Conservation (phyloP, 1,140 invertebrate species). For the Euwallacea fornicatus region DNA sequence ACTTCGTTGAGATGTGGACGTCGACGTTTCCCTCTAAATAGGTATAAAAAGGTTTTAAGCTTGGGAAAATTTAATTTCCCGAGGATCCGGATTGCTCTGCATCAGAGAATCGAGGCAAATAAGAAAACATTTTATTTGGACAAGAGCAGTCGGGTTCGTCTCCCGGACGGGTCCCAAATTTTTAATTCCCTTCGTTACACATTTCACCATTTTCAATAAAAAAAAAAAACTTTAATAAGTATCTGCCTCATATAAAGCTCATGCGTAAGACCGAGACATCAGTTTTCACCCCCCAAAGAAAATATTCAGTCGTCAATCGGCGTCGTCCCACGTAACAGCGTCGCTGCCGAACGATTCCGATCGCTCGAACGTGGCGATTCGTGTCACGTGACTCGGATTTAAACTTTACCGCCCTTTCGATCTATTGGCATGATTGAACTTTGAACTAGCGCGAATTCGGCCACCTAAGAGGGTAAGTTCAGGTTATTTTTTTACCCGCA, state of each 20-base stretch:
- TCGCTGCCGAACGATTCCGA: too few species aligned
- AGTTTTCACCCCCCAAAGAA: background rate
- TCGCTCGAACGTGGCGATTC: too few species aligned
- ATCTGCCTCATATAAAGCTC: background rate
- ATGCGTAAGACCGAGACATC: constrained; percentile 3
- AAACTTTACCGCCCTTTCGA: too few species aligned
- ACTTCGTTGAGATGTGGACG: too few species aligned
- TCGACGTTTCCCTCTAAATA: background rate
- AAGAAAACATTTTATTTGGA: constrained; percentile 5
- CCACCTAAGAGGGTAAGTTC: too few species aligned
- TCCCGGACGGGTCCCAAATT: background rate
- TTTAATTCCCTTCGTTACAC: constrained; percentile 2
- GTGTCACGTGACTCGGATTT: too few species aligned
- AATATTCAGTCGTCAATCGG: background rate
- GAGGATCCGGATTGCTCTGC: background rate
- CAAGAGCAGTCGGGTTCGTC: background rate
- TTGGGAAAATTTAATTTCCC: background rate
- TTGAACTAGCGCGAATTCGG: too few species aligned
- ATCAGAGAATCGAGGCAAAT: background rate
- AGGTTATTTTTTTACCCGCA: too few species aligned
- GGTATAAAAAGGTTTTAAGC: background rate
- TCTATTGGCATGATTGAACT: too few species aligned
- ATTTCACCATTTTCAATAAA: constrained; percentile 3
- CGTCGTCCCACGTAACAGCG: too few species aligned
- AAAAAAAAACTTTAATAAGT: background rate